Percentiles rank a stretch among this genome's conserved stretches.
Conservation (phyloP, 2,888 invertebrate species). For the Spilosoma lubricipeda region DNA sequence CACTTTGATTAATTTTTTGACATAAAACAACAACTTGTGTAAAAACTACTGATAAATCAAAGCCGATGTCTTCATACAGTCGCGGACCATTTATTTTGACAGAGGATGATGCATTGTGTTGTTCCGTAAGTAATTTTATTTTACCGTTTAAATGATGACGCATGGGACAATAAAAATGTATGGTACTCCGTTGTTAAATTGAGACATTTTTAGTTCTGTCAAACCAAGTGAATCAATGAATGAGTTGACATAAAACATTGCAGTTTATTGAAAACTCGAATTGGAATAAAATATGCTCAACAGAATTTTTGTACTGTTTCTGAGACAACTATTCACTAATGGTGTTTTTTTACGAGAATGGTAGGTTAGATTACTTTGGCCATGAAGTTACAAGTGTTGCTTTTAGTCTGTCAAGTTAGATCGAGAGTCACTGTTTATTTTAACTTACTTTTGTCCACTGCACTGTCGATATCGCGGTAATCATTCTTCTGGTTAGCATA, state of each 20-base stretch:
- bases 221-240: conserved; percentile 5
- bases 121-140: conserved; percentile 58
- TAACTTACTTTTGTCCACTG: neutral
- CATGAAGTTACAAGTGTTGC: no score
- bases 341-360: neutral
- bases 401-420: neutral
- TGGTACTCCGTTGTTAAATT: conserved; percentile 43
- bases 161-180: conserved; percentile 32
- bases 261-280: no score
- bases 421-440: neutral
- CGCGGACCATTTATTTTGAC: conserved; percentile 61
- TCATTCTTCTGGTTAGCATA: no score
- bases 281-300: neutral
- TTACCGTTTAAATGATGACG: conserved; percentile 68
- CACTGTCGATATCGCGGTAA: no score
- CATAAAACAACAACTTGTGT: neutral
- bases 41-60: conserved; percentile 7
- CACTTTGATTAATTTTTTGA: neutral
- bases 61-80: conserved; percentile 16
- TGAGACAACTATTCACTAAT: no score
- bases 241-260: neutral
- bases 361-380: no score
- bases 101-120: conserved; percentile 56
- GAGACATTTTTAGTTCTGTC: conserved; percentile 50
- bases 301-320: no score